A percentile compares a stretch with the other conserved stretches of the same genome.
These are phyloP conservation scores for Meriones unguiculatus DNA, from an alignment of 2,113 vertebrate species.

Conservation along the genomic window DNA sequence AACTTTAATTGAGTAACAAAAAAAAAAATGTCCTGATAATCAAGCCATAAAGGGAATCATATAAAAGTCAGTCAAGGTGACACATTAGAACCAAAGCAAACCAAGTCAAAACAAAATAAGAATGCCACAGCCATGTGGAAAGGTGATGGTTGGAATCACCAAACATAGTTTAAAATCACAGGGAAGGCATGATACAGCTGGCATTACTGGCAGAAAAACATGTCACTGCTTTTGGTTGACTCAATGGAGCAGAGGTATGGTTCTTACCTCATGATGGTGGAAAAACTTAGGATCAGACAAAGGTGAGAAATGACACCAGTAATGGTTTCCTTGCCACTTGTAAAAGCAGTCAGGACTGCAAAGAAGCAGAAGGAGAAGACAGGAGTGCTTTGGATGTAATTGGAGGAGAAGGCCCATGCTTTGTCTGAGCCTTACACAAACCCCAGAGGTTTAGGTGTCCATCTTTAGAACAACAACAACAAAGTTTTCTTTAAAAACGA, in stretches of 20 bases:
- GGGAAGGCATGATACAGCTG: neutral
- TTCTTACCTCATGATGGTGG: too few relatives aligned
- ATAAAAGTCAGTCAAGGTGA: too few relatives aligned
- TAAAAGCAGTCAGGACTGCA: accelerated
- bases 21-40: too few relatives aligned
- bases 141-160: neutral
- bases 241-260: accelerated
- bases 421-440: neutral
- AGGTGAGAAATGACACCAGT: accelerated
- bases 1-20: neutral
- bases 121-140: neutral
- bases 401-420: neutral
- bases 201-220: accelerated
- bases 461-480: accelerated
- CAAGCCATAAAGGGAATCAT: neutral
- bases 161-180: neutral
- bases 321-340: neutral
- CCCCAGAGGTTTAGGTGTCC: too few relatives aligned
- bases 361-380: neutral
- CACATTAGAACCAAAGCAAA: neutral
- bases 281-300: too few relatives aligned
- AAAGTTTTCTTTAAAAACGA: neutral
- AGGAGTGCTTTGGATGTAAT: accelerated
- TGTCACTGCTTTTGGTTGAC: neutral
- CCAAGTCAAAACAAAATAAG: neutral